Percentiles rank a stretch among this genome's conserved stretches.
These are phyloP conservation scores for Polia nebulosa DNA, from an alignment of 2,888 invertebrate species.

Conservation along the genomic window DNA sequence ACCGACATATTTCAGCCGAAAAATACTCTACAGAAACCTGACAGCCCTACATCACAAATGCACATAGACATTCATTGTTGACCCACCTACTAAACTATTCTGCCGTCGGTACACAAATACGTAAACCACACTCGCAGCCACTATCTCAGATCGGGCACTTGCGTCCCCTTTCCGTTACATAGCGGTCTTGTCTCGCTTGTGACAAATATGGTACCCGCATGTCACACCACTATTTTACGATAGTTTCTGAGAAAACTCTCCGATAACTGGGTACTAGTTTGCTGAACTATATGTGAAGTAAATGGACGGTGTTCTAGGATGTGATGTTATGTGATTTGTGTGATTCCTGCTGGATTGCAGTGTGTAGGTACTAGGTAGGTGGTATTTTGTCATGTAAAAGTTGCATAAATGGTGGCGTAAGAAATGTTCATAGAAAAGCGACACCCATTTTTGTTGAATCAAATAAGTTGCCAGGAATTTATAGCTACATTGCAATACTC, in stretches of 20 bases:
- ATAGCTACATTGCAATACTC: too few species aligned
- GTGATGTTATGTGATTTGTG: conserved; percentile 35
- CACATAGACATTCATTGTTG: neutral
- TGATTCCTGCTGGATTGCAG: conserved; percentile 19
- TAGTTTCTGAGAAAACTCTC: conserved; percentile 55
- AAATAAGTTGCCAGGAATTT: too few species aligned
- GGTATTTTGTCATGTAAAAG: conserved; percentile 9
- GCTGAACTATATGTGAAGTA: conserved; percentile 47
- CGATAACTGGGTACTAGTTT: conserved; percentile 50
- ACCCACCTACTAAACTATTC: conserved; percentile 11
- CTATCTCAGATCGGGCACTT: conserved; percentile 52
- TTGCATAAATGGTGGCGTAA: neutral
- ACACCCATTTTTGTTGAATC: too few species aligned
- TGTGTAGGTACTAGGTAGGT: neutral
- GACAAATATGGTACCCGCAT: conserved; percentile 66
- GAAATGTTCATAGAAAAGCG: neutral
- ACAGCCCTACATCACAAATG: too few species aligned
- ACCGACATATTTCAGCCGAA: neutral
- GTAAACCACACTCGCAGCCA: conserved; percentile 20
- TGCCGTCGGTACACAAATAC: conserved; percentile 36
- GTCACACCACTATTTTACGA: conserved; percentile 59
- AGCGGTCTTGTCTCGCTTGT: conserved; percentile 68
- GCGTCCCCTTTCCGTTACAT: conserved; percentile 69
- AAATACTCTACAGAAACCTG: neutral
- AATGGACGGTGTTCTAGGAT: conserved; percentile 21